Percentiles rank a stretch among this genome's conserved stretches.
phyloP scores from a whole-genome alignment of 2,113 vertebrate species.

The Ellobius talpinus region DNA sequence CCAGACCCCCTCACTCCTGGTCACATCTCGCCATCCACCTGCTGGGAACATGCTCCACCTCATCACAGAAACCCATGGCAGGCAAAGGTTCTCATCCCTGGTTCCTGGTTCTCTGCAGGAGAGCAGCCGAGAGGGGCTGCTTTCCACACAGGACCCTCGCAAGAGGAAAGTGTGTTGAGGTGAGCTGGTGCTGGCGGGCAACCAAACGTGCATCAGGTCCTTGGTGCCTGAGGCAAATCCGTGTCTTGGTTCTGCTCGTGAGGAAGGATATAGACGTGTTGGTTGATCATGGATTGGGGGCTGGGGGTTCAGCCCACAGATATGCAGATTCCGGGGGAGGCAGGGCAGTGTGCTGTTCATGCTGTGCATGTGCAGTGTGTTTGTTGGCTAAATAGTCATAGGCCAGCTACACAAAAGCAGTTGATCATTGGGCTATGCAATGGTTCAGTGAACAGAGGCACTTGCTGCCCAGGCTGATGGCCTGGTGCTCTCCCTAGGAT shows the following conservation, averaged over 20 bases:
- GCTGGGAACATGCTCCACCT: accelerated
- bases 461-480: not conserved
- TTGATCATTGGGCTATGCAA: not conserved
- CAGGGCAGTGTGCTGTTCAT: accelerated
- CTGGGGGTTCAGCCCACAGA: not conserved
- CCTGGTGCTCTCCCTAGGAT: not conserved
- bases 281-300: too few species aligned
- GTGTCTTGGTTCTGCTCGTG: accelerated
- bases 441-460: too few species aligned
- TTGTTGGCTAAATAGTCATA: too few species aligned
- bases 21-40: not conserved
- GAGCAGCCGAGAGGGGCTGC: not conserved
- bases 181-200: not conserved
- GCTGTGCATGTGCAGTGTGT: accelerated
- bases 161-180: too few species aligned
- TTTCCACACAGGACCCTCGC: not conserved
- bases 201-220: not conserved
- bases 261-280: not conserved
- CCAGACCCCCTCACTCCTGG: not conserved
- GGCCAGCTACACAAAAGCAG: not conserved
- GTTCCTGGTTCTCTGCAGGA: not conserved
- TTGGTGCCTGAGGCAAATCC: not conserved
- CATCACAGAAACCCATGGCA: accelerated
- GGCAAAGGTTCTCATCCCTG: accelerated
- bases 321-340: not conserved